Evolutionary conservation across 2,113 vertebrate species (phyloP).

Genomic region (Speoplatyrhinus poulsoni): DNA sequence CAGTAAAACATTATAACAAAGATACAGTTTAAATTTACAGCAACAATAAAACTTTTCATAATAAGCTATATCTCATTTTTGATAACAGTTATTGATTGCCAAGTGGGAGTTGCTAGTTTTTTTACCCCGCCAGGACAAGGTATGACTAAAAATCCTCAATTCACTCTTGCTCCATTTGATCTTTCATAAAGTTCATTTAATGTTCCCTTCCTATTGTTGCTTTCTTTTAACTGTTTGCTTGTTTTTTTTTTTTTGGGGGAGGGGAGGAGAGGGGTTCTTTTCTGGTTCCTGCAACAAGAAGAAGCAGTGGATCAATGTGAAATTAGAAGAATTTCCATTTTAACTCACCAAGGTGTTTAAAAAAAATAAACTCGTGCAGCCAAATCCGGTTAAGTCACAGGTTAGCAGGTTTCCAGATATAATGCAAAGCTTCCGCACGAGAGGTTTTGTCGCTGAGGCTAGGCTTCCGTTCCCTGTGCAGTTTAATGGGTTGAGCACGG

Average conservation of each 20-base stretch:
- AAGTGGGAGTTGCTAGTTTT: conserved; percentile 15
- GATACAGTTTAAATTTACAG: conserved; percentile 55
- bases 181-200: conserved; percentile 12
- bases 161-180: conserved; percentile 1
- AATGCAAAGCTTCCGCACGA: too few species aligned
- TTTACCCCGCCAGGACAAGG: not conserved
- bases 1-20: conserved; percentile 55
- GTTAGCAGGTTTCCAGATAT: not conserved
- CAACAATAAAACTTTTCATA: conserved; percentile 48
- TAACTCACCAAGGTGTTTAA: not conserved
- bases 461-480: not conserved
- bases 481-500: too few species aligned
- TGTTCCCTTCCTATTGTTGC: conserved; percentile 4
- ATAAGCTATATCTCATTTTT: conserved; percentile 23
- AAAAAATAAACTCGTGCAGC: not conserved
- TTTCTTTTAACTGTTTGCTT: not conserved
- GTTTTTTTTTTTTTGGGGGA: not conserved
- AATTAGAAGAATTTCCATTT: not conserved
- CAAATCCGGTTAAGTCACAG: not conserved
- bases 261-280: not conserved
- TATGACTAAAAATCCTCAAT: conserved; percentile 18
- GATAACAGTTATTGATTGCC: conserved; percentile 52
- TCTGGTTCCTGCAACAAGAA: conserved; percentile 31
- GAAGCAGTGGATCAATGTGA: not conserved
- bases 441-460: not conserved